Conservation (phyloP, 2,797 vertebrate genomes). For the Coreius guichenoti region DNA sequence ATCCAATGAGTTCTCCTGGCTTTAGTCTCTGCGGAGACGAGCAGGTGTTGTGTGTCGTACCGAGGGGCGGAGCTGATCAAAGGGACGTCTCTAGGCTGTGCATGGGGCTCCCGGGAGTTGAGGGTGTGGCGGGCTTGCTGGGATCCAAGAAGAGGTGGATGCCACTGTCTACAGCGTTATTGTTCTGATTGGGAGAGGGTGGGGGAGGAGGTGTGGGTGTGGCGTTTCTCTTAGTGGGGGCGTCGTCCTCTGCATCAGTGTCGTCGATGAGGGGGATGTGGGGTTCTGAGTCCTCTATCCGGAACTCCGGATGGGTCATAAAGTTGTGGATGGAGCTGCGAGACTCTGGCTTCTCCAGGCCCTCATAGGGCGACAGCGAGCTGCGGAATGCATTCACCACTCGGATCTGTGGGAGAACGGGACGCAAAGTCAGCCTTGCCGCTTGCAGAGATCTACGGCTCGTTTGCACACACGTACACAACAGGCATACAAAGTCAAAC, state of each 20-base stretch:
- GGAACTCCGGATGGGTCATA: constrained; percentile 99
- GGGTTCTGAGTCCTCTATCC: constrained; percentile 99
- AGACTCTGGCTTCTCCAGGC: constrained; percentile 97
- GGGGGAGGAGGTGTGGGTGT: constrained; percentile 77
- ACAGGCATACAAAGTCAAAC: constrained; percentile 34
- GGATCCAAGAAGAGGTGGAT: constrained; percentile 93
- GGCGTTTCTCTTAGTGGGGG: constrained; percentile 95
- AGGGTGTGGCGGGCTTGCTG: constrained; percentile 92
- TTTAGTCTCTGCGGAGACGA: constrained; percentile 46
- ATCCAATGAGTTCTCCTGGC: constrained; percentile 49
- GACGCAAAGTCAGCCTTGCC: constrained; percentile 65
- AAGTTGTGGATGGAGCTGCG: constrained; percentile 99
- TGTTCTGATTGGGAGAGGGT: constrained; percentile 97
- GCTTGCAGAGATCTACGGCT: constrained; percentile 44
- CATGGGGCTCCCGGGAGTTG: constrained; percentile 93
- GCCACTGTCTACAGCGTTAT: constrained; percentile 96
- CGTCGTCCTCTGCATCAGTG: constrained; percentile 97
- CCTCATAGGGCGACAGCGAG: constrained; percentile 98
- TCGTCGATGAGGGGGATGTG: constrained; percentile 99
- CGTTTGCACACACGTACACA: not conserved
- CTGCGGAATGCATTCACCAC: constrained; percentile 99
- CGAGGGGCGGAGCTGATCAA: constrained; percentile 80
- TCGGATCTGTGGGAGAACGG: constrained; percentile 86
- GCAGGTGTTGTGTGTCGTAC: constrained; percentile 30
- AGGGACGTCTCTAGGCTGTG: constrained; percentile 99